phyloP scores from a whole-genome alignment of 2,888 invertebrate genomes.

The Pogonocherus hispidulus region DNA sequence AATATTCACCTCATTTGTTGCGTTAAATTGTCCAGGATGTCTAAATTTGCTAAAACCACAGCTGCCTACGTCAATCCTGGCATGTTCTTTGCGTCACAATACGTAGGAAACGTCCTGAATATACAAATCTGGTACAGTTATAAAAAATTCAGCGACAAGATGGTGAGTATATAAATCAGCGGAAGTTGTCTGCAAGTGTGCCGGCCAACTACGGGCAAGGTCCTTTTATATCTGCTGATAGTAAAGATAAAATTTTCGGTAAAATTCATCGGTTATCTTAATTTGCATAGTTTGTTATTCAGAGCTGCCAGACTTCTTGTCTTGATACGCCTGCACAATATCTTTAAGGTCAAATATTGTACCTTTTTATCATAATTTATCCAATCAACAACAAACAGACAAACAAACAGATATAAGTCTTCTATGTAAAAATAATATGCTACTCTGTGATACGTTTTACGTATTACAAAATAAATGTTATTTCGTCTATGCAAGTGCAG shows the following conservation, averaged over 20 bases:
- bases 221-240: not conserved
- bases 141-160: conserved; percentile 4
- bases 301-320: too few relatives aligned
- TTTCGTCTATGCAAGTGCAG: too few relatives aligned
- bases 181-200: not conserved
- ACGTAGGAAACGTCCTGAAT: conserved; percentile 18
- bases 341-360: too few relatives aligned
- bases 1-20: conserved; percentile 13
- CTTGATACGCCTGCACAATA: too few relatives aligned
- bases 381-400: too few relatives aligned
- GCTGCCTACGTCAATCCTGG: conserved; percentile 34
- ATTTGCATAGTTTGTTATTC: conserved; percentile 6
- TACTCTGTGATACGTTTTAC: too few relatives aligned
- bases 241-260: conserved; percentile 3
- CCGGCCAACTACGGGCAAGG: not conserved
- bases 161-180: not conserved
- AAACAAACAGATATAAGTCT: too few relatives aligned
- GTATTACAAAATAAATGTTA: too few relatives aligned
- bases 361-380: too few relatives aligned
- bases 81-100: conserved; percentile 10
- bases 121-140: conserved; percentile 6
- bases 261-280: not conserved
- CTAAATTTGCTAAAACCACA: conserved; percentile 40
- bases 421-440: too few relatives aligned
- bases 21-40: conserved; percentile 31